These are phyloP conservation scores for Mesitornis unicolor DNA, from an alignment of 2,113 vertebrate genomes.

Conservation along the genomic window DNA sequence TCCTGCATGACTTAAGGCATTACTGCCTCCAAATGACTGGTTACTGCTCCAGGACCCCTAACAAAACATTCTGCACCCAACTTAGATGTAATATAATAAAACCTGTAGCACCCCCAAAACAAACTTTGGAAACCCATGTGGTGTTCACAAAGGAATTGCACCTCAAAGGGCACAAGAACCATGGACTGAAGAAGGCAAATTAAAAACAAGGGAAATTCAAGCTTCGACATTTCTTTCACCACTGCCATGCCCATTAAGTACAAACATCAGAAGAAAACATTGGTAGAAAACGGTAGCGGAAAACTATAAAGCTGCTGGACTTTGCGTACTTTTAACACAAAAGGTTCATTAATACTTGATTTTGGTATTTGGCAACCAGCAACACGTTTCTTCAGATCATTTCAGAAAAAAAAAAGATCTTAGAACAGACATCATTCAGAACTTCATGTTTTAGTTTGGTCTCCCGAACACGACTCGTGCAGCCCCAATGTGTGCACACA, in stretches of 20 bases:
- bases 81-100: not conserved
- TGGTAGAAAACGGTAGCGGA: not conserved
- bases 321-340: not conserved
- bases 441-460: not conserved
- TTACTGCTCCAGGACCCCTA: not conserved
- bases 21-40: not conserved
- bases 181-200: not conserved
- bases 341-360: not conserved
- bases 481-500: rapidly evolving
- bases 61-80: not conserved
- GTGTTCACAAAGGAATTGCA: not conserved
- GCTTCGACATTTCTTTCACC: not conserved
- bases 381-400: not conserved
- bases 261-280: not conserved
- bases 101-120: not conserved
- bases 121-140: not conserved
- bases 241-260: not conserved
- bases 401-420: not conserved
- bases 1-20: too few species aligned
- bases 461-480: not conserved
- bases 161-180: not conserved
- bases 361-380: not conserved
- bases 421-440: rapidly evolving
- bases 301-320: not conserved
- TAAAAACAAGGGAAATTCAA: not conserved